Base-by-base conservation (phyloP, 37 sponge, comb jelly and placozoan genomes). In the Petrosia ficiformis region DNA sequence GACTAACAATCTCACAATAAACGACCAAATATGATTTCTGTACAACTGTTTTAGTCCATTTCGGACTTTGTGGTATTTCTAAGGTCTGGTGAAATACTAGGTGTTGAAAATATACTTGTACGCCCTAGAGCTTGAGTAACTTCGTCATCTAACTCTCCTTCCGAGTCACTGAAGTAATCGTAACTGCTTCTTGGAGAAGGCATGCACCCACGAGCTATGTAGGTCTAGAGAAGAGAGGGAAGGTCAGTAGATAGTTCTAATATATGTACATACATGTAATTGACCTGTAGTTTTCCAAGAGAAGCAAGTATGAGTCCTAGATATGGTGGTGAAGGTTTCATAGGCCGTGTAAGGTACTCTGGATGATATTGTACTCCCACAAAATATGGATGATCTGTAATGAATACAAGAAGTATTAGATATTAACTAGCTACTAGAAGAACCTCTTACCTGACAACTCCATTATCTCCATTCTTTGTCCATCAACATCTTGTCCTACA, bases 291-390 rank as follows among this genome's bases (percentile, higher is more conserved):
- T 56, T 89, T 92, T 39, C 76, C 69, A 42, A 72, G 67, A 31
- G 92, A 71, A 33, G 97, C 97, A 19, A 97, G 91, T 16, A 97
- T 69, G 31, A 97, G 86, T 28, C 97, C 97, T 40, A 97, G 82
- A 60, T 84, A 97, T 25, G 97, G 97, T 0, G 97, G 89, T 28
- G 97, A 97, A 22, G 94, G 97, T 6, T 70, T 78, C 65, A 97
- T 85, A 22, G 97, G 97, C 4, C 97, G 61, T 26, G 92, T 94
- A 61, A 94, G 87, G 69, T 92, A 97, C 68, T 97, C 97, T 24
- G 97, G 94, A 44, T 97, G 97, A 68, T 77, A 97, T 80, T 97
- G 97, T 1, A 87, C 85, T 37, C 84, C 97, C 38, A 93, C 92
- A 73, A 77, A 97, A 74, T 93, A 97, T 22, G 80, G 83, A 54